Evolutionary conservation across 2,888 invertebrate species (phyloP), one percentile per base, ranked within the genome.

Genomic region (Nephrocerus scutellatus): DNA sequence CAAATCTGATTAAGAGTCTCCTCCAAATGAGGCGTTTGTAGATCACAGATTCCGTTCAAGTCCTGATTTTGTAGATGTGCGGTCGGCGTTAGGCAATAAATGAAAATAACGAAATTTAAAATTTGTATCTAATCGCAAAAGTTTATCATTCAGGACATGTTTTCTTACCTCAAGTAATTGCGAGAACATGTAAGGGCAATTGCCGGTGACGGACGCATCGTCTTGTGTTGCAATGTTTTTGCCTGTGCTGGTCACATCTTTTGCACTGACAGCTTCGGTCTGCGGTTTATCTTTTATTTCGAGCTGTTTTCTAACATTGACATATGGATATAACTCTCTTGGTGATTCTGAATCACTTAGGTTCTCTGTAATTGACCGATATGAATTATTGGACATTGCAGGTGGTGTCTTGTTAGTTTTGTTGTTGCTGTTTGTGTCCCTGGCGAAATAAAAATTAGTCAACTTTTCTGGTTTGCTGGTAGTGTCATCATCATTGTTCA

Each of bases 41-140:
- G 42, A 6, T 59, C 55, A 48, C 60, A 58, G 44, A 68, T 36
- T 3, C 55, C 55, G 51, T 68, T 67, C 50, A 68, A 56, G 48
- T 68, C 68, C 52, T 57, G 44, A 30, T 30, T 21, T n/a, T 9
- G 9, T n/a, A 18, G 23, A 12, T 29, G 22, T 24, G 19, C 39
- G 18, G 24, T 19, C 33, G n/a, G n/a, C n/a, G n/a, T n/a, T n/a
- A n/a, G n/a, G n/a, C n/a, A n/a, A n/a, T n/a, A n/a, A n/a, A n/a
- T n/a, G n/a, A n/a, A n/a, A n/a, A n/a, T n/a, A n/a, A n/a, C n/a
- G n/a, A n/a, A n/a, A n/a, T 22, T 22, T 6, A 31, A 40, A 23
- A n/a, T n/a, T n/a, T n/a, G n/a, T n/a, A n/a, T n/a, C n/a, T n/a
- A n/a, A n/a, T n/a, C n/a, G n/a, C n/a, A n/a, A n/a, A n/a, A n/a